These are phyloP conservation scores for Crotalus helleri DNA, from an alignment of 2,113 vertebrate species.

Conservation along the genomic window DNA sequence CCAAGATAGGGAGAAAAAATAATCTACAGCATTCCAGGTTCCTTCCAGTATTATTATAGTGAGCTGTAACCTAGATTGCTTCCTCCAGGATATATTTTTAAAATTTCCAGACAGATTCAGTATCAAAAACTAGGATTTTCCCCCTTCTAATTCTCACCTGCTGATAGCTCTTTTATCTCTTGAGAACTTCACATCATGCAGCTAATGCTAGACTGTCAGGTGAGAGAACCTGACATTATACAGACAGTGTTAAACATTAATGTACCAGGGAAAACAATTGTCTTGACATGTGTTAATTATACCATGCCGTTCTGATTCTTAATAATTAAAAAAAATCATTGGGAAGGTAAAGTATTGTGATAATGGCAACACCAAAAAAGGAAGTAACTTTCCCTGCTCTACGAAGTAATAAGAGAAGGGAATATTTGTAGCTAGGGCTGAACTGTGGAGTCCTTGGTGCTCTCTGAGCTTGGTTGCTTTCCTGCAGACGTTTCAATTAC, in stretches of 20 bases:
- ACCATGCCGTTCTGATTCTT: neutral
- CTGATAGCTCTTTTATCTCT: constrained; percentile 25
- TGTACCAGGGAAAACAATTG: neutral
- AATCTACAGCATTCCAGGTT: neutral
- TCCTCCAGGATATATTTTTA: neutral
- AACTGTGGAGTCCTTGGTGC: neutral
- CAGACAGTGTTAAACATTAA: constrained; percentile 7
- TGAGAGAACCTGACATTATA: neutral
- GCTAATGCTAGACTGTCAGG: constrained; percentile 16
- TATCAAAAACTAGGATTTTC: constrained; percentile 4
- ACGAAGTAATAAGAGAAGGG: neutral
- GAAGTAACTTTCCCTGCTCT: neutral
- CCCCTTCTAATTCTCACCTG: neutral
- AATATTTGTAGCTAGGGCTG: neutral
- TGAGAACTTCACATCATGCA: constrained; percentile 14
- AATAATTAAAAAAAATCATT: neutral
- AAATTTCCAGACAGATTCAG: neutral
- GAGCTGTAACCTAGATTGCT: neutral
- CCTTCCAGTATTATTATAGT: fast-evolving
- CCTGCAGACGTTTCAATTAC: neutral
- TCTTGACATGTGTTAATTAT: constrained; percentile 21
- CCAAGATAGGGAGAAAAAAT: neutral
- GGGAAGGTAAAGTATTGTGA: neutral
- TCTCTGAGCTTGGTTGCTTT: neutral
- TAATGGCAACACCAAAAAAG: neutral